phyloP scores from a whole-genome alignment of 1,140 invertebrate genomes.

The Apis florea region DNA sequence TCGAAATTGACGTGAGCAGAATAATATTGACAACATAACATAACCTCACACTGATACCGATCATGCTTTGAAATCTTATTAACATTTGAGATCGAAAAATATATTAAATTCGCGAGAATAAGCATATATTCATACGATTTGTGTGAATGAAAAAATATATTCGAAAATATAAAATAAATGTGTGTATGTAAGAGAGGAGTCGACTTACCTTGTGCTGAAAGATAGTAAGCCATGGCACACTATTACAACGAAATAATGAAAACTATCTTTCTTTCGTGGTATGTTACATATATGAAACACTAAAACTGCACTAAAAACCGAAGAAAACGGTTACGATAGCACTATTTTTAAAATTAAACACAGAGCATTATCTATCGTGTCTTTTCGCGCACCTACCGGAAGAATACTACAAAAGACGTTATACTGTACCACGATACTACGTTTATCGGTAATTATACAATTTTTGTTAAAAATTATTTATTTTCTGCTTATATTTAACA shows the following conservation, averaged over 20 bases:
- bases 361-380: too few relatives aligned
- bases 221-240: accelerated
- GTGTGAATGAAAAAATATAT: background rate
- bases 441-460: background rate
- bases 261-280: too few relatives aligned
- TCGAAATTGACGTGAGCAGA: background rate
- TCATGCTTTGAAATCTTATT: background rate
- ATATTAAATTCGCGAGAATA: background rate
- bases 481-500: background rate
- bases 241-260: background rate
- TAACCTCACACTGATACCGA: background rate
- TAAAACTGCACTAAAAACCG: too few relatives aligned
- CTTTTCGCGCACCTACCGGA: too few relatives aligned
- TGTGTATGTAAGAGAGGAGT: too few relatives aligned
- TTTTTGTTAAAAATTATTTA: background rate
- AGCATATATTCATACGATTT: background rate
- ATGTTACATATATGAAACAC: too few relatives aligned
- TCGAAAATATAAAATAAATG: background rate
- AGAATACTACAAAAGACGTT: background rate
- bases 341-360: background rate
- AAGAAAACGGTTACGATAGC: too few relatives aligned
- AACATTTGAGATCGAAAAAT: too few relatives aligned
- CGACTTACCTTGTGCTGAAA: background rate
- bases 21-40: background rate
- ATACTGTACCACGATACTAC: background rate